phyloP scores from a whole-genome alignment of 1,140 invertebrate species.

The Bursaphelenchus mucronatus region DNA sequence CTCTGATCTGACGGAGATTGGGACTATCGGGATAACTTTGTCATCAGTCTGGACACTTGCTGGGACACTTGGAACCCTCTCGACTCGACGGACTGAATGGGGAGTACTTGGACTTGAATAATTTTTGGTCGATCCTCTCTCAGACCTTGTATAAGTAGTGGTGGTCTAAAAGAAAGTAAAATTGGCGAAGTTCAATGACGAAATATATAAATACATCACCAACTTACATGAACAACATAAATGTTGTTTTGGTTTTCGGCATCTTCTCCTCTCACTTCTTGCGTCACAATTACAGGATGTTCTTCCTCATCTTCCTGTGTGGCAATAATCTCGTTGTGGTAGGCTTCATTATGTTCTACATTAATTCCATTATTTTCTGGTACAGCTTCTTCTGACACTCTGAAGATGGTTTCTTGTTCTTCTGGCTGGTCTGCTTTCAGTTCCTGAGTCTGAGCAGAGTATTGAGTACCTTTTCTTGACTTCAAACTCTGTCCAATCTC shows the following conservation, averaged over 20 bases:
- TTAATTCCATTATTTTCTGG: not conserved
- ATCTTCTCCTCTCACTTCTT: too few species aligned
- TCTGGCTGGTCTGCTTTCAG: not conserved
- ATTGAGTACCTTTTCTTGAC: too few species aligned
- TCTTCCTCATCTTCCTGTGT: too few species aligned
- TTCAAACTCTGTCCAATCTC: too few species aligned
- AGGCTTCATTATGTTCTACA: too few species aligned
- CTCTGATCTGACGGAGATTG: not conserved
- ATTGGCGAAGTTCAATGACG: not conserved
- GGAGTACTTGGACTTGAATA: not conserved
- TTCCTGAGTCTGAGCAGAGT: too few species aligned
- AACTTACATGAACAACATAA: not conserved
- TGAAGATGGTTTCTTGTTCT: not conserved
- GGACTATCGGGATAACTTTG: not conserved
- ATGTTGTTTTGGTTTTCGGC: too few species aligned
- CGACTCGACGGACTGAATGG: not conserved
- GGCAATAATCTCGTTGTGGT: too few species aligned
- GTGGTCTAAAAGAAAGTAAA: not conserved
- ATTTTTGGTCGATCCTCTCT: not conserved
- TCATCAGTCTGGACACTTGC: conserved; percentile 8
- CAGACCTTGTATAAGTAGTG: too few species aligned
- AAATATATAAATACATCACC: not conserved
- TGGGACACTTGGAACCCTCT: not conserved
- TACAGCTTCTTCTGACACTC: not conserved
- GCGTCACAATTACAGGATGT: too few species aligned